Percentiles rank a stretch among this genome's conserved stretches.
Evolutionary conservation across 2,888 invertebrate species (phyloP).

Genomic region (Fissipunctia ypsillon): DNA sequence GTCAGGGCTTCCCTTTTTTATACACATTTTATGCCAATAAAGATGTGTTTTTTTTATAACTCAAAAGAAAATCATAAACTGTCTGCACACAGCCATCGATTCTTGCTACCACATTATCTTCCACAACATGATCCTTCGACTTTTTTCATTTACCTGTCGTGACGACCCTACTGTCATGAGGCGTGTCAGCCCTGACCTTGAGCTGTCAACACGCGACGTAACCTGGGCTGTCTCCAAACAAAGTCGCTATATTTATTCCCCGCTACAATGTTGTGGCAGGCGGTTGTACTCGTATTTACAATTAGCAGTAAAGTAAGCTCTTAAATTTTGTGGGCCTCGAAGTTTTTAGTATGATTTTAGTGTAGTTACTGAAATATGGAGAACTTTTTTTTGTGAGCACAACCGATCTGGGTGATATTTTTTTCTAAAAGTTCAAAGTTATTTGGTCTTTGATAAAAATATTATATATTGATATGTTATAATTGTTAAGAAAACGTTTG

Average conservation of each 20-base stretch:
- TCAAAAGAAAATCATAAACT: too few species aligned
- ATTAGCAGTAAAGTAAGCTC: slow-evolving; percentile 9
- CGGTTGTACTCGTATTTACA: slow-evolving; percentile 35
- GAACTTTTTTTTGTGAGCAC: not conserved
- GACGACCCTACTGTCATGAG: slow-evolving; percentile 37
- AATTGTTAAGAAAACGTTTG: not conserved
- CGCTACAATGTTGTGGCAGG: slow-evolving; percentile 44
- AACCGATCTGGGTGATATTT: not conserved
- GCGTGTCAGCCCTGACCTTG: slow-evolving; percentile 52
- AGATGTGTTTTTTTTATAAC: too few species aligned
- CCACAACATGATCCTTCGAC: slow-evolving; percentile 11
- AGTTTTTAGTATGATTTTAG: not conserved
- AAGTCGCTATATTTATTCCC: slow-evolving; percentile 52
- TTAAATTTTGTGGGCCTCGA: not conserved
- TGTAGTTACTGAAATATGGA: slow-evolving; percentile 2
- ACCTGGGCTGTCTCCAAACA: slow-evolving; percentile 52
- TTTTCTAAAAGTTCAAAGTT: not conserved
- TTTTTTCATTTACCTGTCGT: slow-evolving; percentile 8
- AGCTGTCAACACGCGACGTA: slow-evolving; percentile 57
- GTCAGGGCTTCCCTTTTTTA: too few species aligned
- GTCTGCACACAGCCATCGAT: not conserved
- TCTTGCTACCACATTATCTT: not conserved
- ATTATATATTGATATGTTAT: not conserved
- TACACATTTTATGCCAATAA: too few species aligned
- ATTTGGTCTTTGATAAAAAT: not conserved